Conservation (phyloP, 2,888 invertebrate genomes). For the Meiosimyza decipiens region DNA sequence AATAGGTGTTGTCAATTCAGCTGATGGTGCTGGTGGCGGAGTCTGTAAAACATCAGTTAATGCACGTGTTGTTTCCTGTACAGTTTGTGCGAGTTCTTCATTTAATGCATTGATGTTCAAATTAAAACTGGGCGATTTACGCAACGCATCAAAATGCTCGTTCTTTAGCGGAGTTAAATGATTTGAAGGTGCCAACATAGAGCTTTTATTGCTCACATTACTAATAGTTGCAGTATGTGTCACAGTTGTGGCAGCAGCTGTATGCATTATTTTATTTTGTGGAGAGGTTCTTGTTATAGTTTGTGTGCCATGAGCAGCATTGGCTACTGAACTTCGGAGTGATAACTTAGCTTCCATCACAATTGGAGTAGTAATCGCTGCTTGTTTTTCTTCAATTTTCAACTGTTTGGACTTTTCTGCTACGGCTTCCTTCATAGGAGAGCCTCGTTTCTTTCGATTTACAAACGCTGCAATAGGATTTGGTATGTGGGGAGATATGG, state of each 20-base stretch:
- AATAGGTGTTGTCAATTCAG: slow-evolving; percentile 34
- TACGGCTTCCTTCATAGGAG: slow-evolving; percentile 59
- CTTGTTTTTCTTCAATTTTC: slow-evolving; percentile 50
- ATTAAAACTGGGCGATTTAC: slow-evolving; percentile 66
- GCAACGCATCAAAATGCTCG: slow-evolving; percentile 67
- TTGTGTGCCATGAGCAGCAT: not conserved
- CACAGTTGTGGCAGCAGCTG: not conserved
- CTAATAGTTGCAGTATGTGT: not conserved
- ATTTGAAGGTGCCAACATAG: slow-evolving; percentile 18
- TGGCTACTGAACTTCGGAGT: slow-evolving; percentile 29
- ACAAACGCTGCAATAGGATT: slow-evolving; percentile 42
- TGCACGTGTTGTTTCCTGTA: slow-evolving; percentile 62
- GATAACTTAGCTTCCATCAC: slow-evolving; percentile 45
- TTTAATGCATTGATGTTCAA: slow-evolving; percentile 62
- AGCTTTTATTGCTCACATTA: not conserved
- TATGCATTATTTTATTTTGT: slow-evolving; percentile 35
- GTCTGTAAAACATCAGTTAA: slow-evolving; percentile 57
- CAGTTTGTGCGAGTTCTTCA: slow-evolving; percentile 63
- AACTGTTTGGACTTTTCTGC: slow-evolving; percentile 54
- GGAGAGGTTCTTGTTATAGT: slow-evolving; percentile 27
- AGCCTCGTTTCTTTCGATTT: slow-evolving; percentile 59
- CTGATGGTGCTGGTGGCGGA: slow-evolving; percentile 45
- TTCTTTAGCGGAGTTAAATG: slow-evolving; percentile 41
- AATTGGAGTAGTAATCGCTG: slow-evolving; percentile 33
- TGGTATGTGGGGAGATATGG: slow-evolving; percentile 18